Conservation (phyloP, 1,140 invertebrate genomes). For the Zaprionus lachaisei region DNA sequence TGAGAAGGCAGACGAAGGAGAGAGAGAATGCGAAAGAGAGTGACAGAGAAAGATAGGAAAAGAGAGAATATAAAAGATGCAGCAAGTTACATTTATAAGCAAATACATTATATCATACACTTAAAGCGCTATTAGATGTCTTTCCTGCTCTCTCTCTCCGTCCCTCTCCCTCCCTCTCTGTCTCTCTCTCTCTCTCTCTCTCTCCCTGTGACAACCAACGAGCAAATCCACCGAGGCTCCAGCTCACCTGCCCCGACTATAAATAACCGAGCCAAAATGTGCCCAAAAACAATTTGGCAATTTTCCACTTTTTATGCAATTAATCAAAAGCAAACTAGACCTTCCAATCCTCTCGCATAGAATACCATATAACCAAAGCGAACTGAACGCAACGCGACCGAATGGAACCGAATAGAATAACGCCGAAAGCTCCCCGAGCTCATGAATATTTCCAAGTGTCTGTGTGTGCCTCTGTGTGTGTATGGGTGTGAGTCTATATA, state of each 20-base stretch:
- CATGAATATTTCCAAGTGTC: constrained; percentile 38
- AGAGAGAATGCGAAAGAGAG: no score
- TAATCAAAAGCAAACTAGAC: constrained; percentile 50
- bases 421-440: constrained; percentile 3
- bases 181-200: not conserved
- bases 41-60: not conserved
- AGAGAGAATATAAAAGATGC: not conserved
- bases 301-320: constrained; percentile 56
- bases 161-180: not conserved
- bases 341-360: constrained; percentile 11
- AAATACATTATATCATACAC: not conserved
- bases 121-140: not conserved
- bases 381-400: constrained; percentile 1
- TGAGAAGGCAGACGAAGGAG: no score
- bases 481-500: constrained; percentile 18
- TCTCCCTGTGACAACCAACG: not conserved
- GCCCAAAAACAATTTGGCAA: constrained; percentile 48
- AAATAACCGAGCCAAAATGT: constrained; percentile 35
- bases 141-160: no score
- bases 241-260: constrained; percentile 28
- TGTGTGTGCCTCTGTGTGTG: not conserved
- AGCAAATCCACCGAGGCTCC: constrained; percentile 6
- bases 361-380: not conserved
- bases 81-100: not conserved
- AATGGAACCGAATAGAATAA: not conserved